Evolutionary conservation across 2,797 vertebrate genomes (phyloP).

Genomic region (Crocodylus rhombifer): DNA sequence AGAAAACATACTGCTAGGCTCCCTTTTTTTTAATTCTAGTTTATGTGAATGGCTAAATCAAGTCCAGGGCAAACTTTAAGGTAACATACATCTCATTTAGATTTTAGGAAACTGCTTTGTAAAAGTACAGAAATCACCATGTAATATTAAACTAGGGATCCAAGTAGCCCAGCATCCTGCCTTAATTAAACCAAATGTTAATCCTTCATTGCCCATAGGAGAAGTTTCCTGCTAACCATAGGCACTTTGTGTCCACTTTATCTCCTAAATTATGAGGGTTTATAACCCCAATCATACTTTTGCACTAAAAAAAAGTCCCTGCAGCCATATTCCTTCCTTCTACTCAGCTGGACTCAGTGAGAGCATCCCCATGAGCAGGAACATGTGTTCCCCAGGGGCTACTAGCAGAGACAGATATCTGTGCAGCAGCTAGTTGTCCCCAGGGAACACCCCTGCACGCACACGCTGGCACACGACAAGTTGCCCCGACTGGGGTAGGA

Average conservation of each 20-base stretch:
- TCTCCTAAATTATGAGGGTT: neutral
- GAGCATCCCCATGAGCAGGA: too few species aligned
- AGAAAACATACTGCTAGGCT: neutral
- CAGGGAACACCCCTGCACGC: too few species aligned
- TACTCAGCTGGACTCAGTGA: neutral
- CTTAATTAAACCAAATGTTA: neutral
- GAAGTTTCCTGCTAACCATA: neutral
- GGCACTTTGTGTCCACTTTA: neutral
- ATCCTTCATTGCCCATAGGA: neutral
- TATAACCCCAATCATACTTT: neutral
- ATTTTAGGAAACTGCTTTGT: neutral
- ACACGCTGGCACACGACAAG: too few species aligned
- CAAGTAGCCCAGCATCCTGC: neutral
- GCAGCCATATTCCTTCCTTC: neutral
- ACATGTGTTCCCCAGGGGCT: too few species aligned
- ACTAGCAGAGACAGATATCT: too few species aligned
- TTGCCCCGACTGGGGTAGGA: too few species aligned
- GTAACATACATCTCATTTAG: neutral
- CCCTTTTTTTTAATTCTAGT: constrained; percentile 28
- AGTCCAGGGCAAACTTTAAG: neutral
- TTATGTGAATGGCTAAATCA: constrained; percentile 8
- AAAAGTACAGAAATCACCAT: fast-evolving
- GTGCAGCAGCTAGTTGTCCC: too few species aligned
- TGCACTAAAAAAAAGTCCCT: fast-evolving
- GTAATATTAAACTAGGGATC: neutral